phyloP scores from a whole-genome alignment of 2,113 vertebrate genomes.

The Peromyscus polionotus region DNA sequence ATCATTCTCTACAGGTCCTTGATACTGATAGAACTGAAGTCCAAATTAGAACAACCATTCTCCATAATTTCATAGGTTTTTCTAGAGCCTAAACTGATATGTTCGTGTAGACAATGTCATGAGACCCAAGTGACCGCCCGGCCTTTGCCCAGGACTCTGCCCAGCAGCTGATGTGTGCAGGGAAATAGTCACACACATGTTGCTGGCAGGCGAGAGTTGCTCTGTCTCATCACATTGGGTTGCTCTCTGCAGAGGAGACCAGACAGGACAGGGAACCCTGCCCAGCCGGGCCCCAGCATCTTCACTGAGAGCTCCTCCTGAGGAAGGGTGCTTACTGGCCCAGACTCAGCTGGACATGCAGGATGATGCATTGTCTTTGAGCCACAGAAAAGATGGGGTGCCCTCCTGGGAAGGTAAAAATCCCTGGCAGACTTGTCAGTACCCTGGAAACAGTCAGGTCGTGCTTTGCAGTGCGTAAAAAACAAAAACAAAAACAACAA shows the following conservation, averaged over 20 bases:
- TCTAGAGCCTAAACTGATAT: not conserved
- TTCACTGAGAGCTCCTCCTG: not conserved
- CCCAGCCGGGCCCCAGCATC: not conserved
- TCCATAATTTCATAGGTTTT: not conserved
- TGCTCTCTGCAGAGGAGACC: not conserved
- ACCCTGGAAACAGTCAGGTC: not conserved
- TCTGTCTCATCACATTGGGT: not conserved
- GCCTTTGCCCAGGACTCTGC: not conserved
- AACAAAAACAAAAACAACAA: no score
- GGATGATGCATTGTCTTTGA: not conserved
- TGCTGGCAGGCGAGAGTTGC: not conserved
- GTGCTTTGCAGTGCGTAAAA: not conserved
- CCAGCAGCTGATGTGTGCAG: not conserved
- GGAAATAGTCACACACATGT: no score
- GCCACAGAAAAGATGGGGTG: not conserved
- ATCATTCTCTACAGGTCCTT: not conserved
- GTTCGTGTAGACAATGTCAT: not conserved
- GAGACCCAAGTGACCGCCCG: not conserved
- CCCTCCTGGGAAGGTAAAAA: constrained; percentile 4
- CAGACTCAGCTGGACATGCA: not conserved
- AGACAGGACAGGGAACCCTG: no score
- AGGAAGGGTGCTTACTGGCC: not conserved
- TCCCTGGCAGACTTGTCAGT: not conserved
- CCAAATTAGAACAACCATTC: not conserved
- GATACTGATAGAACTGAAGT: not conserved